A percentile compares a stretch with the other conserved stretches of the same genome.
Conservation (phyloP, 2,797 vertebrate genomes). For the Tapera naevia region DNA sequence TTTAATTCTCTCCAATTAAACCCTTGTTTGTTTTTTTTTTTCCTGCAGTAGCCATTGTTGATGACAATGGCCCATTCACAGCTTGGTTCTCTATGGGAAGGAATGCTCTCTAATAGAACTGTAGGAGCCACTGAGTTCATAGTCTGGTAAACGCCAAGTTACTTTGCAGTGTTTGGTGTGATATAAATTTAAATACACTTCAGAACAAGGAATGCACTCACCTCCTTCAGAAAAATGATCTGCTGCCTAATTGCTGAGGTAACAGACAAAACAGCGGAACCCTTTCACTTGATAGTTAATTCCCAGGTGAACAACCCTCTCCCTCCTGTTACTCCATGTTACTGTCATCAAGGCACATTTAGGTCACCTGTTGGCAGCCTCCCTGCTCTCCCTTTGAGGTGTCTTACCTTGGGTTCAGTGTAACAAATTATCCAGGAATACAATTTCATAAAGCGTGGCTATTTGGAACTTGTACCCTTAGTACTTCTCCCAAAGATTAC, state of each 20-base stretch:
- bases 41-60: not conserved
- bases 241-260: not conserved
- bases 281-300: not conserved
- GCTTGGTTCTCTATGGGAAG: not conserved
- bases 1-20: conserved; percentile 41
- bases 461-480: not conserved
- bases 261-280: not conserved
- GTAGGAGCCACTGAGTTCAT: not conserved
- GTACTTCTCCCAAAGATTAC: not conserved
- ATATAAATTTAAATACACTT: not conserved
- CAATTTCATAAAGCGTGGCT: not conserved
- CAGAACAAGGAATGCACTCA: not conserved
- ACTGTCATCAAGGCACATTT: not conserved
- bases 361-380: not conserved
- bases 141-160: not conserved
- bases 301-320: not conserved
- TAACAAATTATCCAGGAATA: not conserved
- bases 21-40: not conserved
- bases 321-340: not conserved
- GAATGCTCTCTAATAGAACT: not conserved
- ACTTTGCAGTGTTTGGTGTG: not conserved
- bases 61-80: not conserved
- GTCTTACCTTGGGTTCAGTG: not conserved
- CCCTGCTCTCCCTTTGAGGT: not conserved
- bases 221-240: not conserved